A percentile compares a stretch with the other conserved stretches of the same genome.
phyloP scores from a whole-genome alignment of 2,113 vertebrate genomes.

The Actenoides lindsayi region DNA sequence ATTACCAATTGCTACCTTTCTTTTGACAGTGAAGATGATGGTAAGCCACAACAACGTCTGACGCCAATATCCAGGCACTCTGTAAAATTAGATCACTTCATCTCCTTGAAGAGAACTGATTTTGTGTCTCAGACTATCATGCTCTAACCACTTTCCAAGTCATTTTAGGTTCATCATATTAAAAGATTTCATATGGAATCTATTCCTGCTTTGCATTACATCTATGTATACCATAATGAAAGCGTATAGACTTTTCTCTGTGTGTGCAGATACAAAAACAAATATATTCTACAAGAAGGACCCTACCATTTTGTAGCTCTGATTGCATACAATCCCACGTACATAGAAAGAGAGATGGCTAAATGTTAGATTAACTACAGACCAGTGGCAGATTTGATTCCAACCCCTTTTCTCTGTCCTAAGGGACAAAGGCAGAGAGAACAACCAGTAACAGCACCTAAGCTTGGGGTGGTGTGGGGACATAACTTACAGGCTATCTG shows the following conservation, averaged over 20 bases:
- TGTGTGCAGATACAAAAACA: background rate
- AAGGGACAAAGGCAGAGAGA: background rate
- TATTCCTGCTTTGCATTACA: background rate
- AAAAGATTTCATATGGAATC: background rate
- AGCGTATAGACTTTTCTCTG: background rate
- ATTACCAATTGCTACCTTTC: background rate
- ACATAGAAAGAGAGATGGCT: background rate
- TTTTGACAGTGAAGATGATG: background rate
- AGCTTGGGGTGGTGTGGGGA: background rate
- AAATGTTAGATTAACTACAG: background rate
- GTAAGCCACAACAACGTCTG: background rate
- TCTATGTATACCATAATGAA: too few species aligned
- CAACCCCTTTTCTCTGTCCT: background rate
- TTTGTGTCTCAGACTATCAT: background rate
- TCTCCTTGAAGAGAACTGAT: background rate
- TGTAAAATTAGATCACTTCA: background rate
- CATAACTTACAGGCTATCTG: background rate
- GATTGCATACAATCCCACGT: accelerated
- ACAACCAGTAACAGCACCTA: background rate
- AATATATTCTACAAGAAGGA: background rate
- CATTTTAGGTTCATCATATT: background rate
- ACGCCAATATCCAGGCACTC: background rate
- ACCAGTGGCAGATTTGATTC: background rate
- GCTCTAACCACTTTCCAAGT: background rate
- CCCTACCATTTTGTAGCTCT: background rate